Base-by-base conservation (phyloP, 2,113 vertebrate species). In the Dendrocopos noguchii region DNA sequence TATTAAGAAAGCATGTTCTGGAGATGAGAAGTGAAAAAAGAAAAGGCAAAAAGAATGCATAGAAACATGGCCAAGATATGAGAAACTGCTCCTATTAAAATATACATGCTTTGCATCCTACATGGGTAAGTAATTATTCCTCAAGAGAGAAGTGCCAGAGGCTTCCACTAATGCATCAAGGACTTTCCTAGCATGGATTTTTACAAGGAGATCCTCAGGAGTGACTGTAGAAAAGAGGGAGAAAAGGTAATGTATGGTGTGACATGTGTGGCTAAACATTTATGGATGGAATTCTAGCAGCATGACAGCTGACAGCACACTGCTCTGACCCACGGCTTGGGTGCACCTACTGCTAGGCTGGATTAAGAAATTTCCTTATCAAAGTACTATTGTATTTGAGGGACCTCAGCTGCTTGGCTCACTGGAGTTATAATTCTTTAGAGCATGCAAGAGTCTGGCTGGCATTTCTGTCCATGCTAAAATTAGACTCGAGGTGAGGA, bases 51-150 rank as follows among this genome's bases (percentile, higher is more conserved):
- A 56, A 0, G 1, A 67, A 31, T 8, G 31, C 9, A 25, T 74
- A 52, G 83, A 71, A 74, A 46, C 33, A 6, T 46, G 87, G 28
- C 39, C 7, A 71, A 80, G 53, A 65, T 60, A 53, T 10, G 59
- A 93, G 31, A 73, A 91, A 71, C 10, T 80, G 57, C 56, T 84
- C 4, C 83, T 93, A 84, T 76, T 93, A 87, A 84, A 87, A 91
- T 46, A 46, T 8, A 84, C 64, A 39, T 85, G 39, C 27, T 92
- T 84, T 92, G 16, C 12, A 33, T 77, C n/a, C 76, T 63, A 50
- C 46, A 16, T 31, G 28, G n/a, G 34, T 52, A 84, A 53, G 36
- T 88, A 87, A 76, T 76, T 95, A 89, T 72, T 88, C 31, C 21
- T 24, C 5, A 5, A 66, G 81, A 9, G 9, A 73, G 10, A 73